A percentile compares a stretch with the other conserved stretches of the same genome.
Conservation (phyloP, 92 coral and sea anemone species). For the Palythoa grandiflora region DNA sequence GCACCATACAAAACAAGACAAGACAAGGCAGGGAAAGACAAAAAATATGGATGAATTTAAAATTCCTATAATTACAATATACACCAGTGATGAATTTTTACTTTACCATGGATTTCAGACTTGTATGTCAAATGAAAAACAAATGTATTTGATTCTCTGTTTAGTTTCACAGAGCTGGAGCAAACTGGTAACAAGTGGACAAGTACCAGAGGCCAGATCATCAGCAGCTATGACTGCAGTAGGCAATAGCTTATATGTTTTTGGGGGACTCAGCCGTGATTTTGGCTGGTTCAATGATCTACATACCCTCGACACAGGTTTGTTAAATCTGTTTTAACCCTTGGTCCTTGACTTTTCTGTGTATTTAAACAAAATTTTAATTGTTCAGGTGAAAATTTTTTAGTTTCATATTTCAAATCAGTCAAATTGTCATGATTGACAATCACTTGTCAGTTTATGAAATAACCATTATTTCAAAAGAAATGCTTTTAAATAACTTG, state of each 20-base stretch:
- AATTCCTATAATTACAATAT: no score
- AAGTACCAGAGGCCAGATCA: conserved; percentile 74
- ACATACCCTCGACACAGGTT: conserved; percentile 75
- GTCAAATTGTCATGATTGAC: no score
- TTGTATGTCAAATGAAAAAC: not conserved
- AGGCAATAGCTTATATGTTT: conserved; percentile 71
- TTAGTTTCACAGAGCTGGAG: conserved; percentile 68
- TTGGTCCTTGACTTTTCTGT: not conserved
- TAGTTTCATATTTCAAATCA: not conserved
- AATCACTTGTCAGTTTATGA: not conserved
- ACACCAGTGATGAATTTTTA: no score
- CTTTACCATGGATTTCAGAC: no score
- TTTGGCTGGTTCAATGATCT: conserved; percentile 86
- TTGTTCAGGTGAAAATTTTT: not conserved
- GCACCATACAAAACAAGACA: no score
- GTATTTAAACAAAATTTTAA: not conserved
- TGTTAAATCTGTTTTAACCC: not conserved
- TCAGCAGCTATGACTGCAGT: conserved; percentile 79
- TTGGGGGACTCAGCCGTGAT: conserved; percentile 86
- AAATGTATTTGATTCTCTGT: not conserved
- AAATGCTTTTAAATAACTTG: no score
- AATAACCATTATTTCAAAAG: not conserved
- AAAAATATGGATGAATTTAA: no score
- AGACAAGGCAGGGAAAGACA: no score
- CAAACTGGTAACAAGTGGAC: conserved; percentile 70